Conservation (phyloP, 2,797 vertebrate genomes). For the Rhincodon typus region DNA sequence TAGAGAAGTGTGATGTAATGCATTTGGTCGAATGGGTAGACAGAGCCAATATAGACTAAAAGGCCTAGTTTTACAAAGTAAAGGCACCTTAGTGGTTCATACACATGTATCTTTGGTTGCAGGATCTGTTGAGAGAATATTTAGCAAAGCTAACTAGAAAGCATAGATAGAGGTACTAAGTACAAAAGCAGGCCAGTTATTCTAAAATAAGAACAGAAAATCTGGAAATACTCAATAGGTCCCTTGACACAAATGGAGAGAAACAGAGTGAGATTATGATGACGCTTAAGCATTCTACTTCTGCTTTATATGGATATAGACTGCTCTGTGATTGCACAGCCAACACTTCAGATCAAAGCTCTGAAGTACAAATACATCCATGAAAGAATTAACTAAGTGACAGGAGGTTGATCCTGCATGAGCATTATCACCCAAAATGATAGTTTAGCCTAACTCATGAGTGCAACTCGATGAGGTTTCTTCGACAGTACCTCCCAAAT, state of each 20-base stretch:
- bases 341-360: not conserved
- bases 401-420: not conserved
- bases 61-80: not conserved
- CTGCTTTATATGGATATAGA: no score
- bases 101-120: not conserved
- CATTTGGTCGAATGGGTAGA: no score
- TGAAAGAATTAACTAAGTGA: not conserved
- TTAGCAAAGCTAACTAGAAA: no score
- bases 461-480: not conserved
- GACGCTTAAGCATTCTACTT: no score
- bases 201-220: not conserved
- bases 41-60: no score
- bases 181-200: not conserved
- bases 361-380: not conserved
- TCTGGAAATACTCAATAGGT: not conserved
- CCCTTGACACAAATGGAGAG: not conserved
- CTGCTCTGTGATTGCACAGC: not conserved
- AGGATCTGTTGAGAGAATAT: not conserved
- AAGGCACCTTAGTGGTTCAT: not conserved
- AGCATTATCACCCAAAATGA: not conserved
- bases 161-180: not conserved
- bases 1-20: no score
- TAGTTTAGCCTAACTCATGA: not conserved
- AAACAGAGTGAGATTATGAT: not conserved
- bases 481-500: no score